Conservation (phyloP, 2,797 vertebrate species). For the Sciurus vulgaris region DNA sequence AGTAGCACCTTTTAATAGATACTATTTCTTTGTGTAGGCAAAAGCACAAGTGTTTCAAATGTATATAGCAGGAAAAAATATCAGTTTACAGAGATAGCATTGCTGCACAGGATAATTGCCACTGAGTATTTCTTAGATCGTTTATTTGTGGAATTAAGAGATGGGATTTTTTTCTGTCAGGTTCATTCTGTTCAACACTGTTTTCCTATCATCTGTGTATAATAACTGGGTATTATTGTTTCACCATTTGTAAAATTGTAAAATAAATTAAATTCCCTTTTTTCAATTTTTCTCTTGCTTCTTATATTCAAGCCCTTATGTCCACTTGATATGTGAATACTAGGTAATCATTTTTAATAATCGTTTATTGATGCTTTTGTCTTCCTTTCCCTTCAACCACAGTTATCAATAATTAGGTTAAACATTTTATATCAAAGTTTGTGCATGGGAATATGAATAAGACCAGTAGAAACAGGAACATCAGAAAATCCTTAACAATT, state of each 20-base stretch:
- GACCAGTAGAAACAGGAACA: not conserved
- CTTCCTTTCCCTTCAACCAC: not conserved
- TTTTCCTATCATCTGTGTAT: conserved; percentile 86
- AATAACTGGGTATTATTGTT: conserved; percentile 87
- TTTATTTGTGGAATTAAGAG: conserved; percentile 85
- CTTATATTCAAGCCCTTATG: not conserved
- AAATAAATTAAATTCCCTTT: conserved; percentile 86
- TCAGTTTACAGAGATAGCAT: conserved; percentile 82
- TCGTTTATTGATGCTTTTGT: not conserved
- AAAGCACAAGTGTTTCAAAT: conserved; percentile 89
- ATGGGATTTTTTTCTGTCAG: conserved; percentile 78
- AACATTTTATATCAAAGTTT: conserved; percentile 23
- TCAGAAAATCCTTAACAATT: not conserved
- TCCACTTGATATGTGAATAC: not conserved
- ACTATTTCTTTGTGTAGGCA: conserved; percentile 84
- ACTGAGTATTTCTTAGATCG: conserved; percentile 83
- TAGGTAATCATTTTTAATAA: not conserved
- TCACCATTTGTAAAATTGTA: conserved; percentile 89
- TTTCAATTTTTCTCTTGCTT: conserved; percentile 72
- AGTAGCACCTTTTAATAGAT: conserved; percentile 84
- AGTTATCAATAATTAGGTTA: not conserved
- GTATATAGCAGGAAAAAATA: conserved; percentile 82
- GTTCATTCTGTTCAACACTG: conserved; percentile 83
- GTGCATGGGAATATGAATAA: not conserved
- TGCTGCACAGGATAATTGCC: conserved; percentile 85